These are phyloP conservation scores for Oithona nana DNA, from an alignment of 2,888 invertebrate genomes.

Conservation along the genomic window DNA sequence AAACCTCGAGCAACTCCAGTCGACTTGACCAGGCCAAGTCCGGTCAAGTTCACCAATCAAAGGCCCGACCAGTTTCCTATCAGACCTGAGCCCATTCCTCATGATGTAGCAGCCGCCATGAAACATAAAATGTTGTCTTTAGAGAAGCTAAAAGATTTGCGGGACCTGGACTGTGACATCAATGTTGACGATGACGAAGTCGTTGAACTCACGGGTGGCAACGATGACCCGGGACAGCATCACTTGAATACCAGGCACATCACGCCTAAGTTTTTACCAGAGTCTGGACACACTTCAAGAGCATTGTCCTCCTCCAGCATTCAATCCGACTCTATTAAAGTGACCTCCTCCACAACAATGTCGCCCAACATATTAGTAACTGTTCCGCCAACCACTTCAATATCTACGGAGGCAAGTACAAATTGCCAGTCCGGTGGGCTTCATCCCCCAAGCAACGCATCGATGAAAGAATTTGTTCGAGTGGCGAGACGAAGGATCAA, in stretches of 20 bases:
- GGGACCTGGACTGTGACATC: neutral
- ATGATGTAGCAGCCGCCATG: neutral
- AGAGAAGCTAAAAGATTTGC: neutral
- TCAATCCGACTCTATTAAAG: too few species aligned
- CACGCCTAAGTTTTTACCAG: neutral
- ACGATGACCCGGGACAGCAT: neutral
- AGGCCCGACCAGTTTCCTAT: constrained; percentile 1
- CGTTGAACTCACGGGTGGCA: neutral
- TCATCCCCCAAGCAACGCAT: neutral
- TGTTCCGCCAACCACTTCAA: neutral
- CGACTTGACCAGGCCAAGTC: neutral
- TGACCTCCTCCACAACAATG: too few species aligned
- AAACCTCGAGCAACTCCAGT: neutral
- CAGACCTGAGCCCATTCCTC: neutral
- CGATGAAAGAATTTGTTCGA: neutral
- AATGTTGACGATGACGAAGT: neutral
- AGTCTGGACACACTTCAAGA: neutral
- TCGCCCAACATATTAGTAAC: neutral
- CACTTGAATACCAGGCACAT: neutral
- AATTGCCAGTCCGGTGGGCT: neutral
- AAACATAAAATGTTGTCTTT: neutral
- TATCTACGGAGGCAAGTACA: too few species aligned
- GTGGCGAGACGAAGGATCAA: neutral
- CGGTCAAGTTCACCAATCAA: constrained; percentile 8
- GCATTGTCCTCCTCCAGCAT: neutral